Evolutionary conservation across 2,797 vertebrate species (phyloP).

Genomic region (Agapornis canus): DNA sequence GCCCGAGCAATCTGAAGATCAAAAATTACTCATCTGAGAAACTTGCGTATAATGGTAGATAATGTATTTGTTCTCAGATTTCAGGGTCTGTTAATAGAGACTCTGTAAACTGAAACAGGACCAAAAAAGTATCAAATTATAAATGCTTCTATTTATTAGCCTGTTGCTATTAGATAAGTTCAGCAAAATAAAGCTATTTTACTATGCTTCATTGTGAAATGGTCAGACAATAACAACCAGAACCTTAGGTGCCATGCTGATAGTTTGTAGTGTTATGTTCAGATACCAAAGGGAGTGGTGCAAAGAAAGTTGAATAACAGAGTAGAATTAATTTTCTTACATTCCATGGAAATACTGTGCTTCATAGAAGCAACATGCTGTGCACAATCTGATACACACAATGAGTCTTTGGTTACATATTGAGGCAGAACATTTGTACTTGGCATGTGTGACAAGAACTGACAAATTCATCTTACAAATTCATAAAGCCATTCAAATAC

Average conservation of each 20-base stretch:
- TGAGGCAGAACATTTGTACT: neutral
- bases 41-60: constrained; percentile 26
- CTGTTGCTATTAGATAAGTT: neutral
- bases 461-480: neutral
- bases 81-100: constrained; percentile 51
- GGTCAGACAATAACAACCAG: neutral
- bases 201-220: neutral
- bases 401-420: neutral
- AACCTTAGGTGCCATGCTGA: neutral
- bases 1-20: constrained; percentile 54
- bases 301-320: neutral
- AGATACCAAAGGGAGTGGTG: neutral
- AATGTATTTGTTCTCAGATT: constrained; percentile 60
- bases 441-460: neutral
- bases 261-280: neutral
- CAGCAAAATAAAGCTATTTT: neutral
- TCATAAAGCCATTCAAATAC: neutral
- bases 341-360: neutral
- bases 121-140: constrained; percentile 21
- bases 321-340: neutral
- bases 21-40: constrained; percentile 69
- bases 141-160: constrained; percentile 24
- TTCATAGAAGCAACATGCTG: neutral
- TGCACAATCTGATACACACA: neutral
- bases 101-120: constrained; percentile 28